phyloP scores from a whole-genome alignment of 2,797 vertebrate genomes.

The Sebastes itinus region DNA sequence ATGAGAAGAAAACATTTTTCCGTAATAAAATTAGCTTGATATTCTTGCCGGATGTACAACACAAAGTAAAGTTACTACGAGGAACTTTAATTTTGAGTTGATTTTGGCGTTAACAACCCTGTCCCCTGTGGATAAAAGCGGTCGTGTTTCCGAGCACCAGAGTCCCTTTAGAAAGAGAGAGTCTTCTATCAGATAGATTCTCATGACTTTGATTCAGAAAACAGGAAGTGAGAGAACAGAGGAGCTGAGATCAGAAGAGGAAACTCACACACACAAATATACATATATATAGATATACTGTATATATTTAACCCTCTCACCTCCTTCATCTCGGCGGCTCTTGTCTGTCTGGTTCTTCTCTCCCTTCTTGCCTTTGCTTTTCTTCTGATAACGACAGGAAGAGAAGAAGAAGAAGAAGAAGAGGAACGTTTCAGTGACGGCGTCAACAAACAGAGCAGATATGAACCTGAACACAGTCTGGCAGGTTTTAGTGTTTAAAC shows the following conservation, averaged over 20 bases:
- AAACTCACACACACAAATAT: neutral
- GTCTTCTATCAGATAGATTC: too few relatives aligned
- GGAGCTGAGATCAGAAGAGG: neutral
- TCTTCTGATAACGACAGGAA: slow-evolving; percentile 69
- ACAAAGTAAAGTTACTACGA: too few relatives aligned
- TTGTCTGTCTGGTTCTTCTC: slow-evolving; percentile 60
- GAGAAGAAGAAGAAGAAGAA: neutral
- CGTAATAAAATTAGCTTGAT: too few relatives aligned
- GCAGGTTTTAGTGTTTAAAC: neutral
- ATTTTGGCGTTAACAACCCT: too few relatives aligned
- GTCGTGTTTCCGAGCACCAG: too few relatives aligned
- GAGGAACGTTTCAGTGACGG: neutral
- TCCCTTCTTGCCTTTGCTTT: slow-evolving; percentile 74
- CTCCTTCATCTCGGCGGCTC: slow-evolving; percentile 59
- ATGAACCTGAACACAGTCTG: neutral
- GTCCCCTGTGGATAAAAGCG: too few relatives aligned
- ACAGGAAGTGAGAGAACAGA: neutral
- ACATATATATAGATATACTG: too few relatives aligned
- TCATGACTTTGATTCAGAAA: neutral
- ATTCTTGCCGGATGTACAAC: too few relatives aligned
- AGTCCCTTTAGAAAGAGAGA: too few relatives aligned
- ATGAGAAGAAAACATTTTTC: too few relatives aligned
- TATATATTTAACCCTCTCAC: slow-evolving; percentile 35
- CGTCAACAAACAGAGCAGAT: neutral
- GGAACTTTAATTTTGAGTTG: too few relatives aligned